Conservation (phyloP, 2,797 vertebrate genomes). For the Amblyraja radiata region DNA sequence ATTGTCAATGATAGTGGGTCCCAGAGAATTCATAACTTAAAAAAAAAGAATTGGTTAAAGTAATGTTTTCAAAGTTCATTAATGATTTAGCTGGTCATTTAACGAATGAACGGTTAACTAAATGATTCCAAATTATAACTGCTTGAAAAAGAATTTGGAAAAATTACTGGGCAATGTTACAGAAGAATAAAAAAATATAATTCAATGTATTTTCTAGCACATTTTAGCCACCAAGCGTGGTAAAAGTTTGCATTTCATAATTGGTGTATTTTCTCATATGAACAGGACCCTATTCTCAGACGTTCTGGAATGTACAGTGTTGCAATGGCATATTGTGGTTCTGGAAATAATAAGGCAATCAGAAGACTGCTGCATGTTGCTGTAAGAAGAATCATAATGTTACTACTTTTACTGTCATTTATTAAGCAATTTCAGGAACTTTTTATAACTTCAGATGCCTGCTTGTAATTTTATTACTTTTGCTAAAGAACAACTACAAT, state of each 20-base stretch:
- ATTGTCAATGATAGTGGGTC: too few relatives aligned
- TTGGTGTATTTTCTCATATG: slow-evolving; percentile 14
- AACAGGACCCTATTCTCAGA: slow-evolving; percentile 82
- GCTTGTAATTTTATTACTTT: not conserved
- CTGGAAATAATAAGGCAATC: slow-evolving; percentile 98
- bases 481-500: not conserved
- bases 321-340: slow-evolving; percentile 98
- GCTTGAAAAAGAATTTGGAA: not conserved
- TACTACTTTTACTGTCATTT: not conserved
- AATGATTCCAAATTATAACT: not conserved
- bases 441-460: not conserved
- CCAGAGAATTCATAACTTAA: too few relatives aligned
- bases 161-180: not conserved
- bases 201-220: not conserved
- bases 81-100: not conserved
- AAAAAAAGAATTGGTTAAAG: not conserved
- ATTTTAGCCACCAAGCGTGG: not conserved
- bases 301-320: slow-evolving; percentile 98
- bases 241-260: not conserved
- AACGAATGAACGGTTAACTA: not conserved
- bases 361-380: slow-evolving; percentile 91
- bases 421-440: not conserved
- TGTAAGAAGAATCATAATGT: slow-evolving; percentile 63
- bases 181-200: not conserved
- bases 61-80: not conserved